Evolutionary conservation across 2,113 vertebrate genomes (phyloP), one percentile per base, ranked within the genome.

Genomic region (Condylura cristata): DNA sequence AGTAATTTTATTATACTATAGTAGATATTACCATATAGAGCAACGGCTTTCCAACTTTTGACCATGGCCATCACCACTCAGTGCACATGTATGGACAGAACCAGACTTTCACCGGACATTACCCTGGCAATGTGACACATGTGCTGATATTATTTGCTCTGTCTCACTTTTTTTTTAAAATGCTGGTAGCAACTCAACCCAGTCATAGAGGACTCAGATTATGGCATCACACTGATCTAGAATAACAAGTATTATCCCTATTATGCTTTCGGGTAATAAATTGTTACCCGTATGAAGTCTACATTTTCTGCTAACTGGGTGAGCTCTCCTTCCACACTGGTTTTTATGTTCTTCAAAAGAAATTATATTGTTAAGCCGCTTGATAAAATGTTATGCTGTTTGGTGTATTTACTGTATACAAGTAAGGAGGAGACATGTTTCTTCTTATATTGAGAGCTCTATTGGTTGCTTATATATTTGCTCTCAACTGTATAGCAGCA

Each of bases 341-440:
- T 39, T 82, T 95, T 61, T 83, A 17, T 91, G 32, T 75, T 61
- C 89, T 97, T 95, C 80, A 41, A 86, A 95, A 90, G 20, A 95
- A 86, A 79, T 78, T 92, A 63, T 37, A 53, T 92, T 63, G 87
- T 95, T 90, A 87, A 96, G 48, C 32, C 56, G 94, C 89, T 89
- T 92, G 65, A 87, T 87, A 95, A 94, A 81, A 82, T 96, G 20
- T 81, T 93, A 82, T 51, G 32, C 20, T 76, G 94, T 28, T 56
- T 72, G 78, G 65, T 20, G 63, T 78, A 81, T 74, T 70, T 84
- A 80, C 81, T 48, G 80, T 46, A 87, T 80, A 26, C 37, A 32
- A 66, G 14, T 81, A 90, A 94, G 76, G 51, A 92, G 78, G 48
- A 91, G 84, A 76, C 32, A 44, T 70, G 34, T 81, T 91, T 78